These are phyloP conservation scores for Omphaloscelis lunosa DNA, from an alignment of 2,888 invertebrate species.

Conservation along the genomic window DNA sequence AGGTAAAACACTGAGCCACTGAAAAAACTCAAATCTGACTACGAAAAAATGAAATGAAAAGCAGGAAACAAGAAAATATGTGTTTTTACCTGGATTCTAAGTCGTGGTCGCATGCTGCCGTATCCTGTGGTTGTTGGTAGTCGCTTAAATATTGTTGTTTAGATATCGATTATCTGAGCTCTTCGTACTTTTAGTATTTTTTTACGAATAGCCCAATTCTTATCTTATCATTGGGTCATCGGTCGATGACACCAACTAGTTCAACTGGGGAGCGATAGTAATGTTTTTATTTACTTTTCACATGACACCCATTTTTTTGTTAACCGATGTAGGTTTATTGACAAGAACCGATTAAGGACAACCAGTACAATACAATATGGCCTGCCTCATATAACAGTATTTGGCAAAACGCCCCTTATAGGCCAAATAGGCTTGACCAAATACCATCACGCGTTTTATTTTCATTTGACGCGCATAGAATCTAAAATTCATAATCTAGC, in stretches of 20 bases:
- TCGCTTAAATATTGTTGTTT: background rate
- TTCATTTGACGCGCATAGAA: constrained; percentile 20
- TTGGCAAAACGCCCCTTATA: background rate
- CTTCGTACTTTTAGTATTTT: background rate
- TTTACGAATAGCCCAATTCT: background rate
- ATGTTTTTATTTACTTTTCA: constrained; percentile 37
- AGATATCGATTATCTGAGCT: background rate
- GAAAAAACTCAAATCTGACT: background rate
- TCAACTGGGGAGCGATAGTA: constrained; percentile 20
- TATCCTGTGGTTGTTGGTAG: background rate
- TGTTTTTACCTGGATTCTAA: background rate
- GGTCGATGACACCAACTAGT: constrained; percentile 20
- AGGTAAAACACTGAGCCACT: background rate
- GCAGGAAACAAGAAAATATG: background rate
- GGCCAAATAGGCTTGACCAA: background rate
- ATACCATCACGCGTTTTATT: constrained; percentile 31
- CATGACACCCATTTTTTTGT: constrained; percentile 12
- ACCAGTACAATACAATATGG: background rate
- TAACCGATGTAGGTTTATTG: background rate
- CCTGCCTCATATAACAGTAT: background rate
- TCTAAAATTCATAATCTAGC: background rate
- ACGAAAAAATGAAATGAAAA: background rate
- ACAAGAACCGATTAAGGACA: background rate
- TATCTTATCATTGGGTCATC: constrained; percentile 33
- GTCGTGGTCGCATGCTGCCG: background rate